A percentile compares a stretch with the other conserved stretches of the same genome.
Evolutionary conservation across 92 coral and sea anemone genomes (phyloP).

Genomic region (Heteractis magnifica): DNA sequence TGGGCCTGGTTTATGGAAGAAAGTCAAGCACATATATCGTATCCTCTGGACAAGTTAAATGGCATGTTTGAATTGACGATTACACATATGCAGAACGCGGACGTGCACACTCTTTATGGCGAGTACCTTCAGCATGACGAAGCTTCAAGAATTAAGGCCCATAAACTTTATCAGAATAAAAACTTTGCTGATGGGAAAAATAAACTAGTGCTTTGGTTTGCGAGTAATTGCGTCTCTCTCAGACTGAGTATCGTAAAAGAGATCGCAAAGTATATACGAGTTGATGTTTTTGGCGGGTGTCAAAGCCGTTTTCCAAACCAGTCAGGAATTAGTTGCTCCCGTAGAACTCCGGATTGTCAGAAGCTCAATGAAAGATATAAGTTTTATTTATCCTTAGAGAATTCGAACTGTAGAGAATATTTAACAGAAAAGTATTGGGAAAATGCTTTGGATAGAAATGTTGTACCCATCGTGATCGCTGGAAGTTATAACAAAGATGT

Average conservation of each 20-base stretch:
- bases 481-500: conserved; percentile 42
- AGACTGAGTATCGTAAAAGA: conserved; percentile 11
- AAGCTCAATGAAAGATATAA: conserved; percentile 29
- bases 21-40: conserved; percentile 1
- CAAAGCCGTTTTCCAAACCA: conserved; percentile 3
- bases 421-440: conserved; percentile 70
- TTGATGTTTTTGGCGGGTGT: conserved; percentile 28
- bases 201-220: conserved; percentile 31
- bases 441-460: conserved; percentile 20
- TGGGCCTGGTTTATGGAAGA: conserved; percentile 32
- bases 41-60: not conserved
- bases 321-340: not conserved
- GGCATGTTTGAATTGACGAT: conserved; percentile 22
- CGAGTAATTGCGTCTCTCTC: conserved; percentile 19
- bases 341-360: not conserved
- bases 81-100: conserved; percentile 3
- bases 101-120: conserved; percentile 4
- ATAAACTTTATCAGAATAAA: not conserved
- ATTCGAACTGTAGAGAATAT: conserved; percentile 53
- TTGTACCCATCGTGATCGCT: conserved; percentile 58
- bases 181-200: conserved; percentile 31
- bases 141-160: not conserved
- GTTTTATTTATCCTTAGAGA: conserved; percentile 64
- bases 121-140: not conserved
- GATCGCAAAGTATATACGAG: conserved; percentile 14